These are phyloP conservation scores for Drepana falcataria DNA, from an alignment of 2,888 invertebrate genomes.

Conservation along the genomic window DNA sequence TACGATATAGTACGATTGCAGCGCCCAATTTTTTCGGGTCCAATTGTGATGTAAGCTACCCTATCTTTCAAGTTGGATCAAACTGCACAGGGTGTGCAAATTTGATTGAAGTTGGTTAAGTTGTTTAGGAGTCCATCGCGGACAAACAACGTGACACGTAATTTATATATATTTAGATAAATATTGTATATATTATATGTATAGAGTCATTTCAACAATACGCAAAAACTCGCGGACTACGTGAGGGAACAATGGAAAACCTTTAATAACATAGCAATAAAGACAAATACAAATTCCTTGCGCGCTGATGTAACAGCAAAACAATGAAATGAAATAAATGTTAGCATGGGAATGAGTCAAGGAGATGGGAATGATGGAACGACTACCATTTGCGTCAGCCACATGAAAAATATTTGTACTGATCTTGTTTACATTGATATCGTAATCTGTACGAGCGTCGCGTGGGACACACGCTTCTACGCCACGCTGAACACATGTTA, in stretches of 20 bases:
- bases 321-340: conserved; percentile 64
- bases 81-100: too few relatives aligned
- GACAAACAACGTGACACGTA: too few relatives aligned
- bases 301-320: conserved; percentile 38
- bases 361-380: conserved; percentile 51
- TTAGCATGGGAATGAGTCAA: conserved; percentile 57
- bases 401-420: conserved; percentile 61
- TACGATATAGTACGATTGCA: too few relatives aligned
- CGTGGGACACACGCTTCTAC: conserved; percentile 40
- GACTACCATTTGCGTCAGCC: conserved; percentile 55
- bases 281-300: conserved; percentile 25
- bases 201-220: neutral
- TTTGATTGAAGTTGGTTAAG: too few relatives aligned
- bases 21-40: too few relatives aligned
- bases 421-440: conserved; percentile 68
- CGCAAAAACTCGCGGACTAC: neutral
- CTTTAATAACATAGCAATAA: conserved; percentile 17
- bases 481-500: conserved; percentile 44
- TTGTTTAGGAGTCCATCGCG: too few relatives aligned
- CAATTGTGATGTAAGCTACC: too few relatives aligned
- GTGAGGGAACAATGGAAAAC: neutral
- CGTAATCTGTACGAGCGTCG: conserved; percentile 44
- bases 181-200: too few relatives aligned
- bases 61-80: too few relatives aligned
- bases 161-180: too few relatives aligned